Evolutionary conservation across 2,888 invertebrate species (phyloP), one percentile per base, ranked within the genome.

Genomic region (Acrobasis suavella): DNA sequence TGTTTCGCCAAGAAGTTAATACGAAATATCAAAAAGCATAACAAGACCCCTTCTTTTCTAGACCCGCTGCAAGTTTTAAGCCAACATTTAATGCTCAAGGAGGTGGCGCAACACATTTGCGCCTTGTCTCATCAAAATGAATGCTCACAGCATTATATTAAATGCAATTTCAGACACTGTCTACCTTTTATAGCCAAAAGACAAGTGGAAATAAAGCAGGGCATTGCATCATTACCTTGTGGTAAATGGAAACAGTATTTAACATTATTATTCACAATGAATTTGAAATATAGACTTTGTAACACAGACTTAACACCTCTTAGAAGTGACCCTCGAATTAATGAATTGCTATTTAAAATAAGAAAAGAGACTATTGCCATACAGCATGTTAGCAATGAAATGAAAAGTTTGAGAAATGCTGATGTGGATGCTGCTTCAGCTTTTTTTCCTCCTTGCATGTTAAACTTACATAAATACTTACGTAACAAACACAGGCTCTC

Each of bases 361-460:
- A 83, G 72, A 64, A 73, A 64, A 52, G 71, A 81, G 50, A 75
- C 74, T 49, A 66, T 74, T 54, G 71, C 69, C 9, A 65, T 69
- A 42, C 64, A 75, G 72, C 72, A 65, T 69, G 72, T 72, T 46
- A 69, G 70, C 9, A 46, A 56, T 5, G 65, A 65, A 22, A 67
- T 62, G 9, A 72, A 72, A 58, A 54, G 69, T 50, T 72, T 92
- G 59, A 67, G 72, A 10, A 83, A 85, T 71, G 78, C 67, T 64
- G 87, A 93, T 68, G 89, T 94, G 50, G 88, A 94, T 66, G 64
- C 59, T 1, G 80, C 83, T 68, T 83, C 86, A 50, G 75, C 69
- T 59, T 79, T 81, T 52, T 95, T 95, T 78, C 95, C 95, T 1
- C 93, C 94, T 0, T 96, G 96, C 68, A 96, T 96, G 95, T 79